Conservation (phyloP, 2,888 invertebrate species). For the Cinara cedri region DNA sequence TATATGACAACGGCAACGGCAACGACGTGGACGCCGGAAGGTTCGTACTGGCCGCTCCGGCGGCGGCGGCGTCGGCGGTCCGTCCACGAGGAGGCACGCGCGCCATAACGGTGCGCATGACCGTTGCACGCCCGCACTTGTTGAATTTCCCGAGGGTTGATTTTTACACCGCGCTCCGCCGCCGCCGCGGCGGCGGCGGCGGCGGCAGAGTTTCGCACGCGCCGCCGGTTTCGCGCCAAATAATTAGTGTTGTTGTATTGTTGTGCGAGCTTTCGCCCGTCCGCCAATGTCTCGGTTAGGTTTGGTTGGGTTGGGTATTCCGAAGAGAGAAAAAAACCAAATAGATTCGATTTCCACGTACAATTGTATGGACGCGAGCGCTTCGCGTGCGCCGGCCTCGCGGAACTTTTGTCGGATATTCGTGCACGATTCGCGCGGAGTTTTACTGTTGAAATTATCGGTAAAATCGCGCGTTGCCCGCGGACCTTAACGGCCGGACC, state of each 20-base stretch:
- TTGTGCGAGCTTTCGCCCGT: no score
- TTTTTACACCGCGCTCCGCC: constrained; percentile 4
- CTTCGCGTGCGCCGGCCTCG: no score
- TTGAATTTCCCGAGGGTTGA: constrained; percentile 41
- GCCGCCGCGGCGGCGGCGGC: not conserved
- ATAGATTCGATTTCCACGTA: no score
- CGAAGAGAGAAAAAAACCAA: no score
- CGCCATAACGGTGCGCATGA: constrained; percentile 30
- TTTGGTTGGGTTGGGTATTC: no score
- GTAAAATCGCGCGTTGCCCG: no score
- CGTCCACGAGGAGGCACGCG: constrained; percentile 36
- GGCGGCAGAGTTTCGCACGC: not conserved
- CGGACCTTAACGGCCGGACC: no score
- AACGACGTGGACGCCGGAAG: constrained; percentile 35
- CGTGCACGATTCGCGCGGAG: no score
- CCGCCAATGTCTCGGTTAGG: no score
- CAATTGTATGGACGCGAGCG: no score
- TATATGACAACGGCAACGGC: not conserved
- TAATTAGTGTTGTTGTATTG: not conserved
- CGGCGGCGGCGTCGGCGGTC: not conserved
- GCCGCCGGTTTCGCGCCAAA: not conserved
- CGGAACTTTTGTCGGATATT: no score
- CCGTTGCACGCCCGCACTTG: constrained; percentile 37
- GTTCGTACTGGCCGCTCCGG: constrained; percentile 23
- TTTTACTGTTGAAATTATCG: no score